Evolutionary conservation across 2,797 vertebrate species (phyloP), one percentile per base, ranked within the genome.

Genomic region (Xenentodon cancila): DNA sequence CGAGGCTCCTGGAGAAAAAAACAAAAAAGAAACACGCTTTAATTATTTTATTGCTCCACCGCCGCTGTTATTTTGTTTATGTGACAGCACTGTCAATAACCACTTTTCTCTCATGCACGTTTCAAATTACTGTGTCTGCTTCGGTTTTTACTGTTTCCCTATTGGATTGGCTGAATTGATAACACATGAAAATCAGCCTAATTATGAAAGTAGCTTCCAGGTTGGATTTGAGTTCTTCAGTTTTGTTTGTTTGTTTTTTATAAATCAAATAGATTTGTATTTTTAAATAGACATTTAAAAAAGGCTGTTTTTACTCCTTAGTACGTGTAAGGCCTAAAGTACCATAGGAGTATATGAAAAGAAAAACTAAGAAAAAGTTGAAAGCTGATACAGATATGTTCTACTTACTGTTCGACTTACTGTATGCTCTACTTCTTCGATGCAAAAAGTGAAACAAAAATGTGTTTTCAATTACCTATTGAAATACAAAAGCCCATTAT

Each of bases 61-160:
- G 46, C 60, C 30, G 85, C 84, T 87, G 87, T 88, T 84, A 86
- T 76, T 75, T 78, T 86, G 91, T 92, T 92, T 87, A 88, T 74
- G 61, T 90, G 84, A 86, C 91, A 80, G 64, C 78, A 18, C 80
- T 67, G 78, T 84, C 78, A 84, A 87, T 86, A 82, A 81, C 66
- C 65, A 63, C 80, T 85, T 77, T 77, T 84, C 70, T 64, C 53
- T 21, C 59, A 7, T 62, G 62, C 58, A 57, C 50, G 44, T 65
- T 70, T 55, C 62, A 37, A 60, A 79, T 80, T 70, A 59, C 46
- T 42, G 53, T 21, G 58, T 2, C 19, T 27, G 40, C 61, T 53
- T 54, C 16, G 56, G 40, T 27, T 61, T 71, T 67, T 59, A 69
- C 18, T 40, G 59, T 49, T 48, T 19, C 19, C 34, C 20, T 37